Base-by-base conservation (phyloP, 1,140 invertebrate genomes). In the Nomia melanderi region DNA sequence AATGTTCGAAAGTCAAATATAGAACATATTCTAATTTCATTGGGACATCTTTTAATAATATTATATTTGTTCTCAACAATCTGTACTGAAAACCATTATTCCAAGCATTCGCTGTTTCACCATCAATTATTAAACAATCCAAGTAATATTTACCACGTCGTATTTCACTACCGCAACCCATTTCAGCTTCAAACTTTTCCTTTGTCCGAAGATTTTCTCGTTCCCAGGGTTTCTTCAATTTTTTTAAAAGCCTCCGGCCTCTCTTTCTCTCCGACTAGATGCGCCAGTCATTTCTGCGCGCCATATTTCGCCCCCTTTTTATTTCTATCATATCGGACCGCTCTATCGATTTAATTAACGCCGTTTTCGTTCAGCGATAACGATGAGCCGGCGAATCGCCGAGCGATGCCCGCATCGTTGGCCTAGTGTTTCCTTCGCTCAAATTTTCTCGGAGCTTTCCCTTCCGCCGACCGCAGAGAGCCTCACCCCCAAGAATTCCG, bases 161-260 rank as follows among this genome's bases (percentile, higher is more conserved):
- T 1, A 36, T 31, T 17, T 20, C 0, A 17, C 1, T 5, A 8
- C n/a, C 9, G 2, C 8, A 20, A 36, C 1, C 4, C 41, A 20
- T 17, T 57, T 14, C n/a, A 12, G 31, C 2, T n/a, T 36, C 8
- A 17, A 23, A 20, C 7, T 23, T 31, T 2, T 23, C 7, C 27
- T 25, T 50, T 50, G 31, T 36, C 4, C n/a, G 14, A 53, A 50
- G n/a, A 27, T 33, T 36, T 23, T 27, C 7, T 23, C 11, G 5
- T 11, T 9, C 31, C 7, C 12, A n/a, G 17, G 5, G 1, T 39
- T 29, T 8, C 31, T 31, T 41, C 17, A 73, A 54, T 65, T 74
- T 74, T 65, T 74, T 41, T 31, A 41, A 41, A 74, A 74, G 33
- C 71, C 9, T 65, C 20, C 9, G 0, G 8, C 4, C 11, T 17